Evolutionary conservation across 1,140 invertebrate species (phyloP), one percentile per base, ranked within the genome.

Genomic region (Trichonephila clavata): DNA sequence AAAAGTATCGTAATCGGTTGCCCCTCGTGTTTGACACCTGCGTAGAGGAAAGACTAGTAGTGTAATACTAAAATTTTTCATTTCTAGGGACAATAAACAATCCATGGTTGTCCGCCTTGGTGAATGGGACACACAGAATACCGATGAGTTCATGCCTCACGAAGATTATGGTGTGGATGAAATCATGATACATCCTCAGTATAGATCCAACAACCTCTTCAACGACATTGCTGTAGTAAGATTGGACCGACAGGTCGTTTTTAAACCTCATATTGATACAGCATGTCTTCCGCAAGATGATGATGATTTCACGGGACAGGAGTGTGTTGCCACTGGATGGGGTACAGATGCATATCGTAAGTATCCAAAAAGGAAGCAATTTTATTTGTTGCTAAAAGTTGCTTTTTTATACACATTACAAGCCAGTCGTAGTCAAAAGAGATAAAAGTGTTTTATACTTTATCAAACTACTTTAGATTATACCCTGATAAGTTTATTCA

Each of bases 111-210:
- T 93, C 16, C 63, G 94, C 63, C 97, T 97, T 6, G 97, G 97
- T 0, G 97, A 97, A 95, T 98, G 97, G 97, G 97, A 98, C 95
- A 98, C 97, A 0, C 97, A 98, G 95, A 97, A 97, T 0, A 97
- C 96, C 92, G 96, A 96, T n/a, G 98, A 98, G 95, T 95, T 97
- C 2, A 97, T 96, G 81, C 96, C 97, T 0, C 97, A 98, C 95
- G 97, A 98, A 95, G 97, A 98, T 95, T 96, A 97, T 4, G 95
- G 96, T 8, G 97, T 98, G 0, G 95, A 95, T 18, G 95, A 96
- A 5, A 96, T 97, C 4, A 95, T 97, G 7, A 95, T 96, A 0
- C 97, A 97, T 95, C 96, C 96, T 88, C 65, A 96, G n/a, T 97
- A 95, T 94, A 95, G 96, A 77, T 63, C 92, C 6, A 95, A 95